Conservation (phyloP, 2,797 vertebrate genomes). For the Chrosomus eos region DNA sequence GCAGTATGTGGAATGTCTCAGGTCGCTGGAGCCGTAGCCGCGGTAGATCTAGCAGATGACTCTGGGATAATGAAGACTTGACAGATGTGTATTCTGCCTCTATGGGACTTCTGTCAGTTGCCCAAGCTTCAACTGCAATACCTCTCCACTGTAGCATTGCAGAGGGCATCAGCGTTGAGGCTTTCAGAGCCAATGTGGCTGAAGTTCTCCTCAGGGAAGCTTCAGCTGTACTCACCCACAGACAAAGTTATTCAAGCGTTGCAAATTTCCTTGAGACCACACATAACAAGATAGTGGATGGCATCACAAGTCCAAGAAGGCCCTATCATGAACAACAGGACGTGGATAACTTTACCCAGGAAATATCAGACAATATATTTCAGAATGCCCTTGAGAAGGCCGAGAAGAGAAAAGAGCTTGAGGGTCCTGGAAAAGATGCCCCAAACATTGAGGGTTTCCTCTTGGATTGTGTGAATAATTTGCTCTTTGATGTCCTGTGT, state of each 20-base stretch:
- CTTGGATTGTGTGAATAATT: conserved; percentile 82
- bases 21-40: conserved; percentile 89
- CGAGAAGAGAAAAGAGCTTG: conserved; percentile 78
- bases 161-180: conserved; percentile 81
- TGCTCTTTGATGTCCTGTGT: conserved; percentile 88
- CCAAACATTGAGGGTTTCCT: conserved; percentile 77
- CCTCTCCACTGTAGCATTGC: conserved; percentile 81
- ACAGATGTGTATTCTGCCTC: conserved; percentile 75
- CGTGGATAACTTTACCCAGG: conserved; percentile 85
- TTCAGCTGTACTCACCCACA: conserved; percentile 82
- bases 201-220: conserved; percentile 87
- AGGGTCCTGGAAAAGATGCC: conserved; percentile 70
- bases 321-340: conserved; percentile 75
- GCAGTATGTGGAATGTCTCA: conserved; percentile 91
- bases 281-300: conserved; percentile 84
- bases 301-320: conserved; percentile 80
- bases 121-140: conserved; percentile 81
- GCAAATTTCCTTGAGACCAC: conserved; percentile 87
- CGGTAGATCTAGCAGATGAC: conserved; percentile 82
- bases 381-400: conserved; percentile 88
- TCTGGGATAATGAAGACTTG: conserved; percentile 67
- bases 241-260: conserved; percentile 80
- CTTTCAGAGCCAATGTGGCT: conserved; percentile 85
- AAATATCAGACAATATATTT: conserved; percentile 87
- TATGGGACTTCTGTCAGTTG: conserved; percentile 79